A percentile compares a stretch with the other conserved stretches of the same genome.
These are phyloP conservation scores for Leucopsar rothschildi DNA, from an alignment of 2,113 vertebrate species.

Conservation along the genomic window DNA sequence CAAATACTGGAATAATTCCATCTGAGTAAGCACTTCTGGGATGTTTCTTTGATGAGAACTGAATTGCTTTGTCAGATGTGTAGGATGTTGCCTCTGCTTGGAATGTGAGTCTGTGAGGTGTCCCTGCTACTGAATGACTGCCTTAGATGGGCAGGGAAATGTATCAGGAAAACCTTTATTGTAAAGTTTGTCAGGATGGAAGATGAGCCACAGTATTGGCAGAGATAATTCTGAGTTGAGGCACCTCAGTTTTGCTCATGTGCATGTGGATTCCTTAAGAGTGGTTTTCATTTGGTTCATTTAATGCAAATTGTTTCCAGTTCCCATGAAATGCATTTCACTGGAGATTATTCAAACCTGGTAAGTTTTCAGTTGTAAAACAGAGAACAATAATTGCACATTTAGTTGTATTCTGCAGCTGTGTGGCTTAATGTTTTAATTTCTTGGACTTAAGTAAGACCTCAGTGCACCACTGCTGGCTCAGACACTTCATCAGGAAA, in stretches of 20 bases:
- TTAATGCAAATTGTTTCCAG: background rate
- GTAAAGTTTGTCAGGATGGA: background rate
- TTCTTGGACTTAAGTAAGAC: background rate
- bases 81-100: background rate
- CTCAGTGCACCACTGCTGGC: background rate
- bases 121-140: background rate
- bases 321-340: background rate
- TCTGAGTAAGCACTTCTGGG: background rate
- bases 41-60: background rate
- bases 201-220: background rate
- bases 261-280: background rate
- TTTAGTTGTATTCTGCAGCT: background rate
- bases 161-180: background rate
- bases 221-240: background rate
- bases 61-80: background rate
- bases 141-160: background rate
- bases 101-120: background rate
- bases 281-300: background rate
- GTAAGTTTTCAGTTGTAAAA: background rate
- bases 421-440: background rate
- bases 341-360: background rate
- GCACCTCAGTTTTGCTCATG: background rate
- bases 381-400: background rate
- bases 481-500: background rate
- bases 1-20: background rate